These are phyloP conservation scores for Ephestia elutella DNA, from an alignment of 1,140 invertebrate genomes.

Conservation along the genomic window DNA sequence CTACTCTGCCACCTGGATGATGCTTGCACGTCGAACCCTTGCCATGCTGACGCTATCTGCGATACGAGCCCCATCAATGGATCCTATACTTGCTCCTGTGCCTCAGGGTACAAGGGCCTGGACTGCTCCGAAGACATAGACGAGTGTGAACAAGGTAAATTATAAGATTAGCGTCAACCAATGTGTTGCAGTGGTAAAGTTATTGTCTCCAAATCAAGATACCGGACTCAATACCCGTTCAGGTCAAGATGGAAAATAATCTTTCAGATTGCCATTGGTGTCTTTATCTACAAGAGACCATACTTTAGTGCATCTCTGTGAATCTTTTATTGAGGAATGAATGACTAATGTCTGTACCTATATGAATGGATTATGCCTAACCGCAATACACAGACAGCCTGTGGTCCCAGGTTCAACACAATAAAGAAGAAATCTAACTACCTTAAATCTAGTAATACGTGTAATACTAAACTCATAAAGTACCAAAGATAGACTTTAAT, in stretches of 20 bases:
- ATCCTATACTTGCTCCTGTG: constrained; percentile 94
- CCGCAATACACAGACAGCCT: too few species aligned
- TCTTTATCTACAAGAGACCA: too few species aligned
- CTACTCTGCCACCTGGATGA: constrained; percentile 96
- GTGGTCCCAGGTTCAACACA: background rate
- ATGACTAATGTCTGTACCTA: too few species aligned
- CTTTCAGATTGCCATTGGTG: too few species aligned
- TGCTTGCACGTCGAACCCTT: constrained; percentile 97
- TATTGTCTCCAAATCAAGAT: too few species aligned
- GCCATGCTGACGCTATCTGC: constrained; percentile 93
- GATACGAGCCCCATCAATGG: constrained; percentile 97
- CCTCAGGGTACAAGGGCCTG: constrained; percentile 90
- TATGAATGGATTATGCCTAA: too few species aligned
- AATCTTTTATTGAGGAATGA: too few species aligned
- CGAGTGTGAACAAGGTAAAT: constrained; percentile 93
- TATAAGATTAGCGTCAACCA: background rate
- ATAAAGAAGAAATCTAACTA: constrained; percentile 6
- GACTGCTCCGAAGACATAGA: constrained; percentile 96
- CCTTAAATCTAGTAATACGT: background rate
- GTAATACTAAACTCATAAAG: background rate
- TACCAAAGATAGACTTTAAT: background rate
- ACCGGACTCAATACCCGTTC: too few species aligned
- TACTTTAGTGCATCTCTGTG: too few species aligned
- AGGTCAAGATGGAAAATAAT: too few species aligned
- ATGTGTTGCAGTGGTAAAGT: too few species aligned